Conservation (phyloP, 92 coral and sea anemone genomes). For the Desmophyllum pertusum region DNA sequence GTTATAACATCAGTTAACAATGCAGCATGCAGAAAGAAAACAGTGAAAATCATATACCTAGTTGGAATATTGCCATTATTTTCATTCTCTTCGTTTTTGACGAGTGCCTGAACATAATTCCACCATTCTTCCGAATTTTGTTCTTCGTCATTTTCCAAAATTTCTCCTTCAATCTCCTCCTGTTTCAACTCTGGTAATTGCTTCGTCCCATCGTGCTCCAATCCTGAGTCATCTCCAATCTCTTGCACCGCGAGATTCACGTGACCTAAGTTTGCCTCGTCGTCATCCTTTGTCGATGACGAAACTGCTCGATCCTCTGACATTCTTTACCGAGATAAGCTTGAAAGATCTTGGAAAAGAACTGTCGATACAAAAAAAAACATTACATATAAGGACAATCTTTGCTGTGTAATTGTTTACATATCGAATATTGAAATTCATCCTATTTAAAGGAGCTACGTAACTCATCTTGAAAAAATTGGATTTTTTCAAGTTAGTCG, state of each 20-base stretch:
- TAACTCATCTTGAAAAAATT: too few species aligned
- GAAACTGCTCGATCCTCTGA: background rate
- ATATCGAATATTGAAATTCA: too few species aligned
- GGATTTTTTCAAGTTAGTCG: too few species aligned
- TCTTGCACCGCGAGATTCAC: background rate
- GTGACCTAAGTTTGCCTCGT: background rate
- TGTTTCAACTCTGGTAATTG: background rate
- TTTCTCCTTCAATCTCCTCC: background rate
- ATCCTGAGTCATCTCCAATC: background rate
- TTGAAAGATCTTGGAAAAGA: too few species aligned
- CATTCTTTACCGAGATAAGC: background rate
- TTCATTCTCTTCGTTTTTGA: background rate
- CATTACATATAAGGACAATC: too few species aligned
- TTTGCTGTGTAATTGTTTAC: too few species aligned
- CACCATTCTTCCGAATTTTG: slow-evolving; percentile 5
- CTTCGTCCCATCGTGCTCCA: background rate
- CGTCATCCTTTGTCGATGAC: background rate
- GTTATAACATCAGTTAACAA: too few species aligned
- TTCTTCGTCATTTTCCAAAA: background rate
- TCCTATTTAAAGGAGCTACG: too few species aligned
- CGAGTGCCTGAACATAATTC: background rate
- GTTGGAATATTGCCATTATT: background rate
- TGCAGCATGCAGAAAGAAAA: background rate
- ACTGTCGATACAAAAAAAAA: too few species aligned
- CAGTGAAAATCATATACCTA: background rate